Conservation (phyloP, 2,113 vertebrate genomes). For the Sylvietta virens region DNA sequence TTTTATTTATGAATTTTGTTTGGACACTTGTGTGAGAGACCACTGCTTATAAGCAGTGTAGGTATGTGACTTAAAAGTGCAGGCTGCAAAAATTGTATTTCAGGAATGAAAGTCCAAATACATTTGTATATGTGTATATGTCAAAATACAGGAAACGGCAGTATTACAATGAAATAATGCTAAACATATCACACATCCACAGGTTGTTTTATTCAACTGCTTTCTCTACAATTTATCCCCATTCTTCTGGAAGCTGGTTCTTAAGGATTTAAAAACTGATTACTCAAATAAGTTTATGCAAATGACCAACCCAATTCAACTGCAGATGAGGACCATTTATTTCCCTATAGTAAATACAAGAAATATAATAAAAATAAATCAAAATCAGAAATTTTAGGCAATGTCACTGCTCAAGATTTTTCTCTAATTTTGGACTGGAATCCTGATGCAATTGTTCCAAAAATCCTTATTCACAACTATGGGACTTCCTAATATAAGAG, state of each 20-base stretch:
- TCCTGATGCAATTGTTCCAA: background rate
- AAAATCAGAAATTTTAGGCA: background rate
- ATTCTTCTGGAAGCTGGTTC: background rate
- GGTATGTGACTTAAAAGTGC: background rate
- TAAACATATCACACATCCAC: background rate
- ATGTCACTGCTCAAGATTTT: background rate
- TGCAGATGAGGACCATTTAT: background rate
- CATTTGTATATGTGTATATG: background rate
- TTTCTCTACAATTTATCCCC: background rate
- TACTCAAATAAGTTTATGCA: background rate
- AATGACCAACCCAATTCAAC: background rate
- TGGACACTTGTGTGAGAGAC: background rate
- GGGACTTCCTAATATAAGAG: background rate
- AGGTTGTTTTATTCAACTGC: background rate
- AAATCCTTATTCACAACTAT: background rate
- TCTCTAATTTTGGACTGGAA: background rate
- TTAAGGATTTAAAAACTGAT: background rate
- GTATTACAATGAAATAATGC: background rate
- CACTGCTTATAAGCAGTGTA: rapidly evolving
- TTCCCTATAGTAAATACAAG: background rate
- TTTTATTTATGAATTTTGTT: background rate
- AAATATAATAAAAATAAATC: background rate
- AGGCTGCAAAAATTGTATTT: background rate
- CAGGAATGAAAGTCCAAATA: background rate
- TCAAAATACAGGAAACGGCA: background rate